phyloP scores from a whole-genome alignment of 2,113 vertebrate species.

The Myiagra hebetior region DNA sequence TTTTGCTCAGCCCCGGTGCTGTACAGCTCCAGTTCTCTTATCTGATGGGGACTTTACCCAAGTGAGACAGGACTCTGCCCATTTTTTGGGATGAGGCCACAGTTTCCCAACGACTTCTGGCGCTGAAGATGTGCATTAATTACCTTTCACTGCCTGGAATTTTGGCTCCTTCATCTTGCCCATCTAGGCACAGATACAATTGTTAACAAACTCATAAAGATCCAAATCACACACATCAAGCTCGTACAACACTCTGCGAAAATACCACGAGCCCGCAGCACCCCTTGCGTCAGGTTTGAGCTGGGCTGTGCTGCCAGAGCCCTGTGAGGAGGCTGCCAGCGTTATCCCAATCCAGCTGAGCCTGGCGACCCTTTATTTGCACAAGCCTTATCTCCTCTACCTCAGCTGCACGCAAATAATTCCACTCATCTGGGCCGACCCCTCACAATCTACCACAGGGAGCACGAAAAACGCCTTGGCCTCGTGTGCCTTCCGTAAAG shows the following conservation, averaged over 20 bases:
- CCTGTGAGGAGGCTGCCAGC: not conserved
- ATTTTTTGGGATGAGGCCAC: not conserved
- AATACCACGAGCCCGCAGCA: not conserved
- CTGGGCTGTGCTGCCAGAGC: not conserved
- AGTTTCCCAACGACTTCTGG: not conserved
- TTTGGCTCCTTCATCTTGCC: not conserved
- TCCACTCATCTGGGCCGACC: not conserved
- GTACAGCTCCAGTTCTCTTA: not conserved
- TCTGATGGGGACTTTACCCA: not conserved
- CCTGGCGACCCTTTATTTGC: not conserved
- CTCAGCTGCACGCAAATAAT: not conserved
- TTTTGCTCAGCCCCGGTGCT: fast-evolving
- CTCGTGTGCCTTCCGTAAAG: not conserved
- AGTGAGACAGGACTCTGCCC: not conserved
- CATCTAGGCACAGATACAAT: not conserved
- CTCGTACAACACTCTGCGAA: not conserved
- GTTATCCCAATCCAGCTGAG: not conserved
- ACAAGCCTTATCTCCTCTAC: not conserved
- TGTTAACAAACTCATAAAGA: slow-evolving; percentile 23
- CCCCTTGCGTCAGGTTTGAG: not conserved
- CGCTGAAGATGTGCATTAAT: not conserved
- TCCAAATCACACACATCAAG: not conserved
- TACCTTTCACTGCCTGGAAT: not conserved
- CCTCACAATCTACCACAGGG: fast-evolving
- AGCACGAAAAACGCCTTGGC: not conserved